These are phyloP conservation scores for Azorinus chamasolen DNA, from an alignment of 2,888 invertebrate species.

Conservation along the genomic window DNA sequence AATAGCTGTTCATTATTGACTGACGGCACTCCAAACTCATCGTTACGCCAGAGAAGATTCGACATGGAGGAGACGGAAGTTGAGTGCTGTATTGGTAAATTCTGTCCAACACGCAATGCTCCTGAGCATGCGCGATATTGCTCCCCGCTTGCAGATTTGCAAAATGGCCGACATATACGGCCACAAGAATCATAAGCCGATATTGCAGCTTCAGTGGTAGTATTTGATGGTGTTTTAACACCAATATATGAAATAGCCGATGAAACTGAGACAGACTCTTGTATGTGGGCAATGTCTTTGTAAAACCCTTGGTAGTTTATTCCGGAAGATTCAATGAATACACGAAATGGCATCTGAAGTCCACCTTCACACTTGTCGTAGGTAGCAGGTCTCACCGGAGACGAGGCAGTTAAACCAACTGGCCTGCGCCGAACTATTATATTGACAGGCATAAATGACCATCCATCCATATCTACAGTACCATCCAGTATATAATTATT, in stretches of 20 bases:
- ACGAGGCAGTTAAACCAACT: neutral
- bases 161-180: constrained; percentile 63
- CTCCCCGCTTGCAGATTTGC: constrained; percentile 15
- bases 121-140: constrained; percentile 60
- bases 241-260: constrained; percentile 61
- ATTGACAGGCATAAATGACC: constrained; percentile 69
- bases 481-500: constrained; percentile 65
- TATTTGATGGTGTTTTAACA: constrained; percentile 57
- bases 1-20: constrained; percentile 52
- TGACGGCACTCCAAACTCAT: constrained; percentile 42
- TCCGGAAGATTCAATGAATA: constrained; percentile 66
- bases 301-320: constrained; percentile 71
- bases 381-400: no score
- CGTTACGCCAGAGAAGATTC: constrained; percentile 52
- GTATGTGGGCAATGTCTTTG: constrained; percentile 66
- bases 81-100: constrained; percentile 55
- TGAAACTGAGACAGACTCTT: constrained; percentile 60
- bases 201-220: constrained; percentile 55
- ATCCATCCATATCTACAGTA: constrained; percentile 47
- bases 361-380: constrained; percentile 34
- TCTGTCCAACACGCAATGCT: constrained; percentile 52
- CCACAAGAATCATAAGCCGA: constrained; percentile 73
- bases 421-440: constrained; percentile 17
- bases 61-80: constrained; percentile 13
- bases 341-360: constrained; percentile 22